Percentiles rank a stretch among this genome's conserved stretches.
Conservation (phyloP, 2,113 vertebrate species). For the Phasianus colchicus region DNA sequence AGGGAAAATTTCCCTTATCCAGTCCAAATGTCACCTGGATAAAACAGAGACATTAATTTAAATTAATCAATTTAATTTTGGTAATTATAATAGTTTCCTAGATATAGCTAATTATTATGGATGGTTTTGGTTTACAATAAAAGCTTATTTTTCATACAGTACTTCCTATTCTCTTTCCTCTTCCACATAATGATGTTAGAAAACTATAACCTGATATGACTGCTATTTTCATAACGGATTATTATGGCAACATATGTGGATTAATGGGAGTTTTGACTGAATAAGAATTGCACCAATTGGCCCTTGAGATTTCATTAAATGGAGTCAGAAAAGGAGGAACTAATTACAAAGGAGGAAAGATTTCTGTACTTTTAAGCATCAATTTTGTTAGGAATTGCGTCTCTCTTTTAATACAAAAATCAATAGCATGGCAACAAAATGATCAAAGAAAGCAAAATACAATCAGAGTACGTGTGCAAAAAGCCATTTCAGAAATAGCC, state of each 20-base stretch:
- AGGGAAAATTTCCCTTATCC: background rate
- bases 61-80: slow-evolving; percentile 27
- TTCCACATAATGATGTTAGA: slow-evolving; percentile 7
- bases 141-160: background rate
- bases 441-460: slow-evolving; percentile 26
- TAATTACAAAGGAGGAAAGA: background rate
- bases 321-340: background rate
- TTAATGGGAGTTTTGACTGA: slow-evolving; percentile 1
- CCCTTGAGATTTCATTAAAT: slow-evolving; percentile 2
- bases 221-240: slow-evolving; percentile 42
- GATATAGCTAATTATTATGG: background rate
- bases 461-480: background rate
- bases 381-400: background rate
- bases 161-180: background rate
- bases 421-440: slow-evolving; percentile 21
- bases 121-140: slow-evolving; percentile 43
- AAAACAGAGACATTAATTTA: background rate
- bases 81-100: slow-evolving; percentile 9
- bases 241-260: slow-evolving; percentile 31
- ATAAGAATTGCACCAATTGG: background rate
- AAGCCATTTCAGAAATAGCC: slow-evolving; percentile 14
- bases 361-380: background rate
- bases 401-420: slow-evolving; percentile 35
- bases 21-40: background rate
- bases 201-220: background rate